Percentiles rank a stretch among this genome's conserved stretches.
phyloP scores from a whole-genome alignment of 2,888 invertebrate genomes.

The Cosmorhoe ocellata region DNA sequence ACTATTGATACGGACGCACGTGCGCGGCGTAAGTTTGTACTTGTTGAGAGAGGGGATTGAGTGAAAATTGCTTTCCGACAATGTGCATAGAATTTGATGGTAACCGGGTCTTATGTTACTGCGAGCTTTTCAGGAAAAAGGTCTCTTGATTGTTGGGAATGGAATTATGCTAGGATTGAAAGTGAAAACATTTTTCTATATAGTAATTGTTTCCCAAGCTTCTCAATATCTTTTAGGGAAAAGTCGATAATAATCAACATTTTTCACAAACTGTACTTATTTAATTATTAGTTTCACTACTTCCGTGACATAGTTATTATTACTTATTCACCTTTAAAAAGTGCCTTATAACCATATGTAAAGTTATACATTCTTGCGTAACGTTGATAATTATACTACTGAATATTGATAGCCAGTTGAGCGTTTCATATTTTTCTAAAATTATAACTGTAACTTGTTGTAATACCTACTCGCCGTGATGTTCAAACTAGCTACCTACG shows the following conservation, averaged over 20 bases:
- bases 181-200: constrained; percentile 16
- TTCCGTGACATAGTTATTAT: no score
- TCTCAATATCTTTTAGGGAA: not conserved
- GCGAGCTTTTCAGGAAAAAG: constrained; percentile 35
- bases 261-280: no score
- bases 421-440: no score
- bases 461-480: no score
- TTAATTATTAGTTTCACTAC: no score
- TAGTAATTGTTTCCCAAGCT: constrained; percentile 4
- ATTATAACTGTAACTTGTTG: no score
- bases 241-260: not conserved
- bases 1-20: constrained; percentile 80
- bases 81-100: constrained; percentile 76
- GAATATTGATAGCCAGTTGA: no score
- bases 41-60: constrained; percentile 78
- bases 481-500: constrained; percentile 9
- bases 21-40: constrained; percentile 78
- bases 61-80: constrained; percentile 78
- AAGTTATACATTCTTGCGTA: no score
- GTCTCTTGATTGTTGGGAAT: constrained; percentile 34
- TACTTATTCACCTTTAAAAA: no score
- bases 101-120: constrained; percentile 48
- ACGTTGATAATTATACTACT: no score
- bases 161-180: constrained; percentile 31
- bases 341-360: no score